phyloP scores from a whole-genome alignment of 2,113 vertebrate genomes.

The Brevimyrus niger region DNA sequence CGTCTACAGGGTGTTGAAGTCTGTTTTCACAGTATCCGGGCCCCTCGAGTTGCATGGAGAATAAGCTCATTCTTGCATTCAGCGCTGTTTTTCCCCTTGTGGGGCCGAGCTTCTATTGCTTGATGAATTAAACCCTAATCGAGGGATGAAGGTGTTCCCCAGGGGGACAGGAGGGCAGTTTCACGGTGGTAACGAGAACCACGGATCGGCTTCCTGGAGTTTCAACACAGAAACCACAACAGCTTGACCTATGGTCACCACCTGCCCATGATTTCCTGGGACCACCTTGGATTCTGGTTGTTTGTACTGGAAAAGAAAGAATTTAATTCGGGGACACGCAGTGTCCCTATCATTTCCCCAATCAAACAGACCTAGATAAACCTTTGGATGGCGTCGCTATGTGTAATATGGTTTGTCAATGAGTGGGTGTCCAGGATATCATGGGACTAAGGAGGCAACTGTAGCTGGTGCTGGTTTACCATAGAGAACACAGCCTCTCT shows the following conservation, averaged over 20 bases:
- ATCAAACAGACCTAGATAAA: too few relatives aligned
- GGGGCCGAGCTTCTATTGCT: conserved; percentile 37
- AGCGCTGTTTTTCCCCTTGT: conserved; percentile 28
- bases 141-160: conserved; percentile 25
- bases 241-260: not conserved
- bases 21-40: not conserved
- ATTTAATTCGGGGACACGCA: too few relatives aligned
- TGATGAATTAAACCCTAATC: conserved; percentile 38
- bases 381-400: too few relatives aligned
- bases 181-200: not conserved
- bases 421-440: too few relatives aligned
- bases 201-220: not conserved
- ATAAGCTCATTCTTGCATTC: conserved; percentile 40
- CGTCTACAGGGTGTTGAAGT: not conserved
- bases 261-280: too few relatives aligned
- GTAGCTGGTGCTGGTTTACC: not conserved
- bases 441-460: too few relatives aligned
- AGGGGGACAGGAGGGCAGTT: not conserved
- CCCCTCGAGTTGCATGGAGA: conserved; percentile 21
- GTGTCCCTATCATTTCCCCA: too few relatives aligned
- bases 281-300: too few relatives aligned
- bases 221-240: not conserved
- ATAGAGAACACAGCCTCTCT: not conserved
- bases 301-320: too few relatives aligned
- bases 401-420: too few relatives aligned